phyloP scores from a whole-genome alignment of 2,888 invertebrate species.

The Brachyopa scutellaris region DNA sequence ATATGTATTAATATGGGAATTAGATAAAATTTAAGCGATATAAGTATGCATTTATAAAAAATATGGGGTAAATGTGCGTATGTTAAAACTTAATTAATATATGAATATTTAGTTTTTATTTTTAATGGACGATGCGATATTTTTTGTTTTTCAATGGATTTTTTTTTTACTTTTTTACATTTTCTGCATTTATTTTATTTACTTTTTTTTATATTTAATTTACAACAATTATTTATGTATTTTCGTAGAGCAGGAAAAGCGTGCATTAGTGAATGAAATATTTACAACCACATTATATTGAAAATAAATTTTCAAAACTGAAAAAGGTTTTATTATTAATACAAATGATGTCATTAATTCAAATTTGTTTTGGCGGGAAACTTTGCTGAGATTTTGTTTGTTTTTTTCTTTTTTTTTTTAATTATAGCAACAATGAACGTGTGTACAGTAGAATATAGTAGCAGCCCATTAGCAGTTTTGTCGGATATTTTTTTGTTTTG shows the following conservation, averaged over 20 bases:
- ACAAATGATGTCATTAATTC: slow-evolving; percentile 45
- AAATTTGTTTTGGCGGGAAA: slow-evolving; percentile 62
- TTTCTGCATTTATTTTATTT: slow-evolving; percentile 54
- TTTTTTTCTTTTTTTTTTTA: slow-evolving; percentile 28
- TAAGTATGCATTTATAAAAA: slow-evolving; percentile 61
- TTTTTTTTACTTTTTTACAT: slow-evolving; percentile 52
- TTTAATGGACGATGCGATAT: no score
- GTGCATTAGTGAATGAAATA: slow-evolving; percentile 69
- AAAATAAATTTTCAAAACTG: slow-evolving; percentile 54
- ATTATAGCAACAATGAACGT: slow-evolving; percentile 64
- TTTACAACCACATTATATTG: slow-evolving; percentile 66
- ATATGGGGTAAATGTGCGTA: slow-evolving; percentile 49
- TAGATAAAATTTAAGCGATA: slow-evolving; percentile 57
- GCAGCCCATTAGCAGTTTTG: slow-evolving; percentile 70
- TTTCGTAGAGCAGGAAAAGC: slow-evolving; percentile 60
- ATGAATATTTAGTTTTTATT: no score
- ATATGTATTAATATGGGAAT: slow-evolving; percentile 34
- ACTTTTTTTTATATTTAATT: slow-evolving; percentile 51
- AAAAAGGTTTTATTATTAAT: slow-evolving; percentile 50
- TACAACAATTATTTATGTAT: slow-evolving; percentile 64
- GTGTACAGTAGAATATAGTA: slow-evolving; percentile 68
- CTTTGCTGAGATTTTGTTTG: slow-evolving; percentile 55
- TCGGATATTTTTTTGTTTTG: slow-evolving; percentile 51
- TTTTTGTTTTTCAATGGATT: slow-evolving; percentile 64
- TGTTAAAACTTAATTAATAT: slow-evolving; percentile 59